These are phyloP conservation scores for Campodea augens DNA, from an alignment of 1,140 invertebrate species.

Conservation along the genomic window DNA sequence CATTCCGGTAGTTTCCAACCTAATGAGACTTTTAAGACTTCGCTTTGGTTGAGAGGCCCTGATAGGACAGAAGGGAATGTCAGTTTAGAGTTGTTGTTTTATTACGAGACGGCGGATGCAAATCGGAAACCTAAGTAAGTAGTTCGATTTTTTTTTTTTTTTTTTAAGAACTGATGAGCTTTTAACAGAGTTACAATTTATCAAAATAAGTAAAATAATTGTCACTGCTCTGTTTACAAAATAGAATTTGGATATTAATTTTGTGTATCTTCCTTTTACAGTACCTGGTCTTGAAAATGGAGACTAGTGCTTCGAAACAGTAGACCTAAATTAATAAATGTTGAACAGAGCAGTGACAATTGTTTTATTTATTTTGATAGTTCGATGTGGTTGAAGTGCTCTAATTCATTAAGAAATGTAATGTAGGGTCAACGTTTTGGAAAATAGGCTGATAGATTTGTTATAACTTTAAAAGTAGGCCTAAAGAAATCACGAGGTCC, in stretches of 20 bases:
- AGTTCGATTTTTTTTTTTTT: too few species aligned
- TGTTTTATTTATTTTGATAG: too few species aligned
- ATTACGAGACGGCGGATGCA: constrained; percentile 38
- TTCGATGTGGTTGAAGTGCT: background rate
- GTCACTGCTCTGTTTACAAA: background rate
- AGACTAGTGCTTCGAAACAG: too few species aligned
- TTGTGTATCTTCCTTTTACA: background rate
- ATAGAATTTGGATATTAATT: background rate
- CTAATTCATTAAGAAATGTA: background rate
- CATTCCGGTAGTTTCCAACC: constrained; percentile 32
- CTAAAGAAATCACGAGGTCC: too few species aligned
- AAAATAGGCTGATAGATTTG: background rate
- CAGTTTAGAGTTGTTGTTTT: constrained; percentile 45
- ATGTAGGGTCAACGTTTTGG: background rate
- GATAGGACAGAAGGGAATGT: constrained; percentile 38
- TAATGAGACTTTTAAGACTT: constrained; percentile 31
- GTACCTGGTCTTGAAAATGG: background rate
- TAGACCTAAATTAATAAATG: too few species aligned
- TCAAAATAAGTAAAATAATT: too few species aligned
- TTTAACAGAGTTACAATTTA: too few species aligned
- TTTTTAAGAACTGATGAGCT: too few species aligned
- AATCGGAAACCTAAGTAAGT: constrained; percentile 26
- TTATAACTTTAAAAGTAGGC: too few species aligned
- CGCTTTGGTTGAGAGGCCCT: constrained; percentile 46
- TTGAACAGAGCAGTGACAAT: too few species aligned